Evolutionary conservation across 2,797 vertebrate species (phyloP), one percentile per base, ranked within the genome.

Genomic region (Sardinella longiceps): DNA sequence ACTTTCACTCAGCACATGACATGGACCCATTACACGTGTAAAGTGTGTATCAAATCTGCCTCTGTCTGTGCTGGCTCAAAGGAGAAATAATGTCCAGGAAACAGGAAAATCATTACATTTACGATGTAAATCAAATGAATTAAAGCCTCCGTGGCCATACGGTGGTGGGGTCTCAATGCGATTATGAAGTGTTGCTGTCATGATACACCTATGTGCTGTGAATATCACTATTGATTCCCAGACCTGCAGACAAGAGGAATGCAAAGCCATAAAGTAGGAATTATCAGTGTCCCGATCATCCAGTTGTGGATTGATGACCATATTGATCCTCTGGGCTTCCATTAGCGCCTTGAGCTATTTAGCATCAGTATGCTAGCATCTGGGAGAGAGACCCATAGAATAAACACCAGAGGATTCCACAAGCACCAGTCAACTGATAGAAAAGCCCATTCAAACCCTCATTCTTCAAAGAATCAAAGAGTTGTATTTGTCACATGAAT

Each of bases 261-360:
- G 14, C 43, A 45, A 53, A 80, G 43, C 70, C 37, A 56, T 37
- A 56, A 84, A 43, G 70, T 77, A 77, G 43, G 37, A 37, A 43
- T 77, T 77, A 77, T 77, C 15, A 46, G 63, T 48, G 33, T 46
- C 30, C 70, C 33, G 12, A 14, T 28, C n/a, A 43, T 23, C 20
- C 18, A 60, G 50, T 25, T 30, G 51, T 46, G 30, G 74, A 84
- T 84, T 15, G 45, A 84, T 80, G 37, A 12, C 25, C 43, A 84
- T 56, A 84, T 39, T 70, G 51, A 84, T 86, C 70, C 45, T 3
- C 82, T 58, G 39, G 56, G 56, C 63, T 70, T 45, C 53, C 53
- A 80, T 33, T 60, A 84, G 39, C 28, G 9, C 28, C 15, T 5
- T 23, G n/a, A 70, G 83, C 60, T 86, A 25, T 43, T 53, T 86